A percentile compares a stretch with the other conserved stretches of the same genome.
Conservation (phyloP, 2,797 vertebrate genomes). For the Acanthopagrus latus region DNA sequence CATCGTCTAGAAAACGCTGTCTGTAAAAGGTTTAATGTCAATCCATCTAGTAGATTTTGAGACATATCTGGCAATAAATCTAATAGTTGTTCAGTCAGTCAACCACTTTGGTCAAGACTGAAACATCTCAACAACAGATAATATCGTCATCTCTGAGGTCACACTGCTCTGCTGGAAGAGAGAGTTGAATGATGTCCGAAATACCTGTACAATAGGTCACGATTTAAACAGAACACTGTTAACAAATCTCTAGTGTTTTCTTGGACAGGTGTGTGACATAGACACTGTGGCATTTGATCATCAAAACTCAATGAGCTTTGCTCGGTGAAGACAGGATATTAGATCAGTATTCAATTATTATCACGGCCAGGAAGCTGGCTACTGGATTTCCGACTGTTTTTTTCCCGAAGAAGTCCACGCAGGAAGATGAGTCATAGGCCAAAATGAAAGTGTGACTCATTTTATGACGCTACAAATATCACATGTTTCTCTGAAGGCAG, state of each 20-base stretch:
- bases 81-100: not conserved
- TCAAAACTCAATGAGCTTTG: not conserved
- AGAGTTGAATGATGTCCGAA: no score
- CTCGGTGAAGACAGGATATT: slow-evolving; percentile 10
- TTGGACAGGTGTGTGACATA: not conserved
- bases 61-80: not conserved
- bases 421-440: slow-evolving; percentile 54
- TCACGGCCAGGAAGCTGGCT: slow-evolving; percentile 11
- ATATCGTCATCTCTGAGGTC: not conserved
- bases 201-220: not conserved
- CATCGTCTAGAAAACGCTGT: not conserved
- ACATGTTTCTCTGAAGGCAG: slow-evolving; percentile 20
- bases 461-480: slow-evolving; percentile 59
- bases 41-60: no score
- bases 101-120: no score
- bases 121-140: no score
- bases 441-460: slow-evolving; percentile 64
- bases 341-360: slow-evolving; percentile 40
- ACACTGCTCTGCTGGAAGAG: no score
- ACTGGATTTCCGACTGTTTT: slow-evolving; percentile 21
- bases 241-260: not conserved
- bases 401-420: not conserved
- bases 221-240: not conserved
- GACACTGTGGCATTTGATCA: slow-evolving; percentile 10
- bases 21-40: not conserved